Base-by-base conservation (phyloP, 1,140 invertebrate species). In the Coenobita brevimanus region DNA sequence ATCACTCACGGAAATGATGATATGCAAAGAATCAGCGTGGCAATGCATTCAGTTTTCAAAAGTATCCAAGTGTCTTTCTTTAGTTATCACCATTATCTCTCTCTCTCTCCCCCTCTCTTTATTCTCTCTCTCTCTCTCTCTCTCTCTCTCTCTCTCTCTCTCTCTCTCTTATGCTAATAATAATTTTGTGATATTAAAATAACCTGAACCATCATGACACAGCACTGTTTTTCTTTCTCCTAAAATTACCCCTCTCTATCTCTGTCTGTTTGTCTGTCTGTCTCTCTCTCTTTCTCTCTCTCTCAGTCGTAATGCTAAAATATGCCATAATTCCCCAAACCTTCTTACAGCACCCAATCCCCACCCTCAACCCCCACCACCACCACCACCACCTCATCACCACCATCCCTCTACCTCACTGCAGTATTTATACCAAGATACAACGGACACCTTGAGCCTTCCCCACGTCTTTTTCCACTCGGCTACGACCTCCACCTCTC, bases 281-380 rank as follows among this genome's bases (percentile, higher is more conserved):
- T 80, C 33, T 62, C 57, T 62, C 73, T 43, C 4, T 38, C 41
- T 62, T 36, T 43, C 60, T 81, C 10, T 62, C 78, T 41, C 38
- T n/a, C n/a, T n/a, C n/a, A n/a, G n/a, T n/a, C n/a, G n/a, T n/a
- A n/a, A n/a, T n/a, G n/a, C n/a, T n/a, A n/a, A n/a, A n/a, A n/a
- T 38, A 62, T 54, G 33, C 57, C 36, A 17, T 13, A 71, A 30
- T 33, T 38, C 8, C n/a, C 67, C 41, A 38, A 3, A 10, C n/a
- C 62, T 17, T 33, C 8, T 71, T 38, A 38, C 30, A 21, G 67
- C 67, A 71, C 67, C n/a, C 33, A 33, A 30, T 71, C 8, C 36
- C 67, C 41, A 33, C 30, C 75, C 75, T 30, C 38, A 36, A 54
- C 46, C 73, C 30, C 17, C 75, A 54, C 38, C 46, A 78, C 75